Percentiles rank a stretch among this genome's conserved stretches.
These are phyloP conservation scores for Clarias gariepinus DNA, from an alignment of 2,113 vertebrate genomes.

Conservation along the genomic window DNA sequence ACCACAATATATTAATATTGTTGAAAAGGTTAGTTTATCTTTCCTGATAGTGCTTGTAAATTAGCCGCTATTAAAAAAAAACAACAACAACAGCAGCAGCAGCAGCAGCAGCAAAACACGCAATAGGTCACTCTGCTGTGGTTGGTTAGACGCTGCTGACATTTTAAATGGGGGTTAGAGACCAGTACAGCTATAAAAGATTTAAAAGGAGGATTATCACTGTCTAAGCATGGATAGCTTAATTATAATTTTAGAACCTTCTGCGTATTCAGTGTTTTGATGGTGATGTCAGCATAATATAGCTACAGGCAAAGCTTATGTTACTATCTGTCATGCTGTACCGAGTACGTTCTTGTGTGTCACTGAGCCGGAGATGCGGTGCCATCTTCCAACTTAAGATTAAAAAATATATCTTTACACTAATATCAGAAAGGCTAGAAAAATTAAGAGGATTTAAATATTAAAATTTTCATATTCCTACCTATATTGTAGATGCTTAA, in stretches of 20 bases:
- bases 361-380: conserved; percentile 70
- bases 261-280: not conserved
- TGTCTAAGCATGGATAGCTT: not conserved
- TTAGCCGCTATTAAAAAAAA: conserved; percentile 29
- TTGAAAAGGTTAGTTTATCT: conserved; percentile 55
- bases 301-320: not conserved
- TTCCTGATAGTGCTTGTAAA: conserved; percentile 49
- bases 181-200: not conserved
- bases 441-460: conserved; percentile 65
- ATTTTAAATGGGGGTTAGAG: not conserved
- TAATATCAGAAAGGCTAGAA: conserved; percentile 57
- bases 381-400: conserved; percentile 62
- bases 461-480: not conserved
- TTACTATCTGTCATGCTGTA: not conserved
- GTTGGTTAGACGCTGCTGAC: conserved; percentile 4
- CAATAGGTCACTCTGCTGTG: conserved; percentile 34
- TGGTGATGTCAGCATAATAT: not conserved
- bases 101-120: conserved; percentile 18
- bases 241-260: not conserved
- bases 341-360: conserved; percentile 15
- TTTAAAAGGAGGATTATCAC: conserved; percentile 11
- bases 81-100: conserved; percentile 13
- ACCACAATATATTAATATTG: conserved; percentile 47
- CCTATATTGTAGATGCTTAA: not conserved
- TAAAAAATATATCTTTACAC: conserved; percentile 70